phyloP scores from a whole-genome alignment of 1,140 invertebrate species.

The Drosophila sechellia region DNA sequence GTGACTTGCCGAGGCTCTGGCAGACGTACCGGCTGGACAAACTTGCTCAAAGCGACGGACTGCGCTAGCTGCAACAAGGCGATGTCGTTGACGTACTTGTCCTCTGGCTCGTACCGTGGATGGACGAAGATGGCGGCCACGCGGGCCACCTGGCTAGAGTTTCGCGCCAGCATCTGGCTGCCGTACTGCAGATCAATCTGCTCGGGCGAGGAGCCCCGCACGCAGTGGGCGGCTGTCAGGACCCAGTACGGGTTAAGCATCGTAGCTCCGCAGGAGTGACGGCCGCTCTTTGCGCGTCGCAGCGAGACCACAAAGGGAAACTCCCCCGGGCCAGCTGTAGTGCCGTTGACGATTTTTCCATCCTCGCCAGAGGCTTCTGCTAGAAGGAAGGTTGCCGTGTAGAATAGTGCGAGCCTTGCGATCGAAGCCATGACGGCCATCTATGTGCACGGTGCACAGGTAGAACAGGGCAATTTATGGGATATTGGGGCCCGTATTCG shows the following conservation, averaged over 20 bases:
- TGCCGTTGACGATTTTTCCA: constrained; percentile 74
- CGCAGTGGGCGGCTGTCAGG: constrained; percentile 77
- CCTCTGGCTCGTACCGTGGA: constrained; percentile 64
- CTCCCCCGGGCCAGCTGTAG: constrained; percentile 55
- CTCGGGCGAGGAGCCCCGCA: constrained; percentile 26
- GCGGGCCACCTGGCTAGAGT: constrained; percentile 50
- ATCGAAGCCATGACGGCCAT: constrained; percentile 14
- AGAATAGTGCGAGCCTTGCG: constrained; percentile 1
- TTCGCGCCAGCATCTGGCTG: constrained; percentile 46
- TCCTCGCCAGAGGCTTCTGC: constrained; percentile 8
- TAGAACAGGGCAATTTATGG: constrained; percentile 23
- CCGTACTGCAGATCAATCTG: constrained; percentile 69
- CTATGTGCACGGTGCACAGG: not conserved
- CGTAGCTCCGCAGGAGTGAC: constrained; percentile 77
- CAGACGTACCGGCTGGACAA: constrained; percentile 62
- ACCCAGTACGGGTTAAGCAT: constrained; percentile 74
- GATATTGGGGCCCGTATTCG: constrained; percentile 14
- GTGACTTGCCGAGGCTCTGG: constrained; percentile 49
- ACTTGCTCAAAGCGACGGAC: constrained; percentile 16
- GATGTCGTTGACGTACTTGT: constrained; percentile 72
- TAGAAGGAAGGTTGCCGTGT: not conserved
- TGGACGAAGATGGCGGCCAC: constrained; percentile 67
- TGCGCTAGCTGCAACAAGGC: constrained; percentile 57
- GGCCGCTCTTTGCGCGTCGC: constrained; percentile 59
- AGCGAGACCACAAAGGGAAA: constrained; percentile 74